Base-by-base conservation (phyloP, 2,888 invertebrate species). In the Synanthedon formicaeformis region DNA sequence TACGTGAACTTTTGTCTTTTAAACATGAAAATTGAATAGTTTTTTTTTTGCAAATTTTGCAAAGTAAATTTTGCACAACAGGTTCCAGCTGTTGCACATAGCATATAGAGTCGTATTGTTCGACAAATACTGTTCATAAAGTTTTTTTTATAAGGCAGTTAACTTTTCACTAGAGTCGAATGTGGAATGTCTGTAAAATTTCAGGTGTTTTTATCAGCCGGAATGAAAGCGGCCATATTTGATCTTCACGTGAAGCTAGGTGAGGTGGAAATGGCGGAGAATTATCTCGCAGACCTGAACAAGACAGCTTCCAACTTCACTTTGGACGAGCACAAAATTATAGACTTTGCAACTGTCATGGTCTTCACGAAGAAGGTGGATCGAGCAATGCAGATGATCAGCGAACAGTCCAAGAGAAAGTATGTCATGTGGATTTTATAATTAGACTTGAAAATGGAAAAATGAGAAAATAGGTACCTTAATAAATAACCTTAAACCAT, bases 211-310 rank as follows among this genome's bases (percentile, higher is more conserved):
- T 71, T 89, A 34, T 91, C 92, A 58, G 86, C 91, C 0, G 93
- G 92, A 2, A 92, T 93, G 91, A 88, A 91, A 63, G 90, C 91
- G 0, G 78, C 89, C 1, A 85, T 92, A 51, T 88, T 93, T 57
- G 90, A 92, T 57, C 69, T 90, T 3, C 89, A 91, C 69, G 86
- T 90, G 3, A 89, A 89, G 64, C 72, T 86, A 1, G 88, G 88
- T 27, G 86, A 91, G 58, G 55, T 91, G 1, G 78, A 89, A 0
- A 70, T 84, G 14, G 92, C 93, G 0, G 79, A 90, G 54, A 51
- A 81, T 1, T 69, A 78, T 10, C 79, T 91, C 12, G 69, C 83
- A 0, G 87, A 90, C n/a, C 67, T 93, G 3, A 89, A 82, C 62
- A 78, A 74, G 54, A 64, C 72, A 0, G 77, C 87, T 56, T 88